Base-by-base conservation (phyloP, 2,797 vertebrate species). In the Caiman crocodilus region DNA sequence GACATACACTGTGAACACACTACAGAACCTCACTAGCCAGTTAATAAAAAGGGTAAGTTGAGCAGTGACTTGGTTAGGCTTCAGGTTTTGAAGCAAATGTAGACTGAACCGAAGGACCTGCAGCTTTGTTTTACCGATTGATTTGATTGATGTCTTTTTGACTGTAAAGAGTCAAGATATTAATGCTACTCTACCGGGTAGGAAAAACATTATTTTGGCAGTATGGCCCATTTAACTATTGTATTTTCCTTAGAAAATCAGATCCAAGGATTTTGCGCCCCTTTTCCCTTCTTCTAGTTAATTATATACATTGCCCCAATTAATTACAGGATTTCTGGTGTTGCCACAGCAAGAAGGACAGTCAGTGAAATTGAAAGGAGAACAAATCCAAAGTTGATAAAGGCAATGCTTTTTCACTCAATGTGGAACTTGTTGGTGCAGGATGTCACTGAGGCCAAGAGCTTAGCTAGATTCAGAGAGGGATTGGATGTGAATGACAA, bases 11-110 rank as follows among this genome's bases (percentile, higher is more conserved):
- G 98, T 99, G 94, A 99, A 98, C 96, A 99, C 98, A 73, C 97
- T 99, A 90, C 99, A 99, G 93, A 99, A 99, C 96, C 99, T 99
- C 94, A 99, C 99, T 67, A 98, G 95, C 96, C 99, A 99, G 95
- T 98, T 99, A 96, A 98, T 98, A 42, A 99, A 99, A 98, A 98
- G 99, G 98, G 99, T 99, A 98, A 98, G 98, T 84, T 84, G 69
- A 87, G 86, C 59, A 71, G 88, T 84, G 88, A 67, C 18, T 88
- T 0, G 4, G 84, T 76, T 50, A 84, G 30, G 87, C 61, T 79
- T n/a, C 69, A 85, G 79, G 85, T 30, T 63, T 50, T 90, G 0
- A 67, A 87, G 4, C 30, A 82, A 73, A 13, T 20, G 26, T 78
- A 1, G 59, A 5, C 9, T 4, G 25, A 85, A 81, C 76, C 77